Percentiles rank a stretch among this genome's conserved stretches.
Evolutionary conservation across 2,888 invertebrate species (phyloP).

Genomic region (Cynaeus angustus): DNA sequence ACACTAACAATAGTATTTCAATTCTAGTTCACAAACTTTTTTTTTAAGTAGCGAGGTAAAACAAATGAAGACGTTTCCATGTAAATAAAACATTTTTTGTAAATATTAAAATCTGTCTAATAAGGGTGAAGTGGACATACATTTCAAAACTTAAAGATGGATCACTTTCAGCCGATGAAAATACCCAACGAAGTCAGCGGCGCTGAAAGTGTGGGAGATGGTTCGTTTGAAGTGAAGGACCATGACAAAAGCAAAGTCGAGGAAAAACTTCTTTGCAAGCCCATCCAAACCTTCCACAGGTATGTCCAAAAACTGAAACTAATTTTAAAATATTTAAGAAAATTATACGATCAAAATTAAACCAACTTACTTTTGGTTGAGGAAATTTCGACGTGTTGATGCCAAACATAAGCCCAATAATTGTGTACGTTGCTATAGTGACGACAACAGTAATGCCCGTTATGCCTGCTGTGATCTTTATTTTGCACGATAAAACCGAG

Average conservation of each 20-base stretch:
- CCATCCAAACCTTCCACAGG: constrained; percentile 30
- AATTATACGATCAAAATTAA: not conserved
- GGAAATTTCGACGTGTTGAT: constrained; percentile 9
- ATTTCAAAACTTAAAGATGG: not conserved
- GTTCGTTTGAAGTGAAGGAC: not conserved
- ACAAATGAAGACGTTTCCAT: not conserved
- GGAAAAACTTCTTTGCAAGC: constrained; percentile 41
- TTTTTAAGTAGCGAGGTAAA: not conserved
- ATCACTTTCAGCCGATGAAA: not conserved
- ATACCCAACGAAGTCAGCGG: not conserved
- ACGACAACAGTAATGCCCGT: not conserved
- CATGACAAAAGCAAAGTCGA: constrained; percentile 14
- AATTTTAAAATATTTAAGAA: not conserved
- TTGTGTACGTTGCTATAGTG: not conserved
- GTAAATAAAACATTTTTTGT: not conserved
- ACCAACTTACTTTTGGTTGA: constrained; percentile 10
- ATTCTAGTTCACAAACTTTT: not conserved
- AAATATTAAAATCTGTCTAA: constrained; percentile 8
- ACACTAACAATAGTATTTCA: too few species aligned
- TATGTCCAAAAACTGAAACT: constrained; percentile 9
- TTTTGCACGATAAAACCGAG: too few species aligned
- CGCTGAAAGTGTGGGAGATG: constrained; percentile 8
- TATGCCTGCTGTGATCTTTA: not conserved
- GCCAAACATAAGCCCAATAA: not conserved
- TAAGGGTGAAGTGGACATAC: constrained; percentile 7